A percentile compares a stretch with the other conserved stretches of the same genome.
phyloP scores from a whole-genome alignment of 2,888 invertebrate species.

The Monoplex corrugatus region DNA sequence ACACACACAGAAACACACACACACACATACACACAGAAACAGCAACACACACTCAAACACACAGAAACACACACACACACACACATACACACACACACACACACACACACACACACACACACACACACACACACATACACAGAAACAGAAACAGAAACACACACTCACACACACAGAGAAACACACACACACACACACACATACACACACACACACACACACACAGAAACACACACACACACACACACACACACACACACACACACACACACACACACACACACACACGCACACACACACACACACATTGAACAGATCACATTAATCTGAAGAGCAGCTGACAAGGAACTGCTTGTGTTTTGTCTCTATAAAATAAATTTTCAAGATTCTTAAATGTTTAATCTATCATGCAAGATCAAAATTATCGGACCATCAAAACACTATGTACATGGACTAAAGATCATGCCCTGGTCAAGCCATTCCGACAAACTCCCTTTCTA shows the following conservation, averaged over 20 bases:
- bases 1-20: background rate
- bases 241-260: background rate
- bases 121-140: background rate
- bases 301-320: background rate
- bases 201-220: too few relatives aligned
- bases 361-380: too few relatives aligned
- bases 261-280: background rate
- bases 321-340: too few relatives aligned
- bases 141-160: background rate
- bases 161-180: background rate
- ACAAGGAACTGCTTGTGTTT: too few relatives aligned
- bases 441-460: too few relatives aligned
- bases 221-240: too few relatives aligned
- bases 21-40: background rate
- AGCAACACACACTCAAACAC: background rate
- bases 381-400: too few relatives aligned
- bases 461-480: too few relatives aligned
- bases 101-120: background rate
- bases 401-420: too few relatives aligned
- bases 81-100: background rate
- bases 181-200: too few relatives aligned
- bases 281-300: background rate
- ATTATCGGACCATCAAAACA: too few relatives aligned
- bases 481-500: too few relatives aligned
- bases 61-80: background rate